Conservation (phyloP, 2,113 vertebrate genomes). For the Hemicordylus capensis region DNA sequence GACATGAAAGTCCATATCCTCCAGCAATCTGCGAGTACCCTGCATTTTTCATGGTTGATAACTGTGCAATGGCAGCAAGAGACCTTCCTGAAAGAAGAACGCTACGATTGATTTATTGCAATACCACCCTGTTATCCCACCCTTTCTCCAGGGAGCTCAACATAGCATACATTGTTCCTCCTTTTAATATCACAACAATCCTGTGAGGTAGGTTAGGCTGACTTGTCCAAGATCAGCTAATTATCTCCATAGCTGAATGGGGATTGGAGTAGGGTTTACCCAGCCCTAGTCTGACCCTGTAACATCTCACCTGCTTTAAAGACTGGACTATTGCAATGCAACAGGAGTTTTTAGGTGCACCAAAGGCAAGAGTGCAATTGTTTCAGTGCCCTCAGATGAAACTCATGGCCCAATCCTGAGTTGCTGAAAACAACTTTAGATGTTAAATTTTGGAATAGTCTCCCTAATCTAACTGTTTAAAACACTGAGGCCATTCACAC, state of each 20-base stretch:
- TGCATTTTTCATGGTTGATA: slow-evolving; percentile 9
- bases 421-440: too few species aligned
- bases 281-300: neutral
- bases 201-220: neutral
- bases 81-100: neutral
- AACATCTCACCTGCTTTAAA: neutral
- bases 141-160: neutral
- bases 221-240: too few species aligned
- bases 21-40: too few species aligned
- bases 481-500: too few species aligned
- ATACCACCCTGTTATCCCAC: neutral
- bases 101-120: neutral
- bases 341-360: neutral
- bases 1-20: slow-evolving; percentile 20
- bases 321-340: neutral
- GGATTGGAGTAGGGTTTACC: neutral
- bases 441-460: too few species aligned
- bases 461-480: too few species aligned
- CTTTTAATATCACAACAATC: neutral
- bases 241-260: neutral
- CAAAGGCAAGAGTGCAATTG: neutral
- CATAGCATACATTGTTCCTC: neutral
- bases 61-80: neutral
- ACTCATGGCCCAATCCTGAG: neutral
- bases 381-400: neutral